phyloP scores from a whole-genome alignment of 1,140 invertebrate species.

The Oedothorax gibbosus region DNA sequence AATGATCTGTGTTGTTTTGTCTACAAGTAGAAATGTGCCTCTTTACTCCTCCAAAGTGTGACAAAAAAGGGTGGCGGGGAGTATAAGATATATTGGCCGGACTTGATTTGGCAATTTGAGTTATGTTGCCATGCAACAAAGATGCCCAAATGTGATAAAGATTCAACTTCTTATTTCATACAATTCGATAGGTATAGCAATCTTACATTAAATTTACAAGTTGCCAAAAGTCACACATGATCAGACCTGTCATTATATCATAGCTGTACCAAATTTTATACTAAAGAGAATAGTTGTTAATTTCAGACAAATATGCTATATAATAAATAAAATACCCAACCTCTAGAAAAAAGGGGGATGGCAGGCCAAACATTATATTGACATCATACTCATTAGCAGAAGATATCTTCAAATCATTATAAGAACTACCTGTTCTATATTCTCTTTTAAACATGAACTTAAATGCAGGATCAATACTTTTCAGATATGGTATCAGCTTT shows the following conservation, averaged over 20 bases:
- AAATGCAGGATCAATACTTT: conserved; percentile 5
- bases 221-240: not conserved
- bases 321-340: not conserved
- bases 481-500: not conserved
- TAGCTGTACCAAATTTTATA: no score
- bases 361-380: not conserved
- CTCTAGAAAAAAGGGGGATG: not conserved
- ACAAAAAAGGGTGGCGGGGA: no score
- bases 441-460: not conserved
- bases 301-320: not conserved
- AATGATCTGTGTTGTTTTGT: no score
- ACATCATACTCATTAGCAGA: conserved; percentile 24
- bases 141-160: no score
- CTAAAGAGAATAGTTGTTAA: not conserved
- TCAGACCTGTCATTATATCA: no score
- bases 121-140: not conserved
- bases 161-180: not conserved
- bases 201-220: no score
- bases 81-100: no score
- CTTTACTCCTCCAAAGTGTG: no score
- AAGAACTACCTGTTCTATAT: conserved; percentile 27
- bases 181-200: no score
- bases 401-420: conserved; percentile 20
- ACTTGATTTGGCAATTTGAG: no score
- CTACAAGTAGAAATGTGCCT: no score